Conservation (phyloP, 2,113 vertebrate genomes). For the Suricata suricatta region DNA sequence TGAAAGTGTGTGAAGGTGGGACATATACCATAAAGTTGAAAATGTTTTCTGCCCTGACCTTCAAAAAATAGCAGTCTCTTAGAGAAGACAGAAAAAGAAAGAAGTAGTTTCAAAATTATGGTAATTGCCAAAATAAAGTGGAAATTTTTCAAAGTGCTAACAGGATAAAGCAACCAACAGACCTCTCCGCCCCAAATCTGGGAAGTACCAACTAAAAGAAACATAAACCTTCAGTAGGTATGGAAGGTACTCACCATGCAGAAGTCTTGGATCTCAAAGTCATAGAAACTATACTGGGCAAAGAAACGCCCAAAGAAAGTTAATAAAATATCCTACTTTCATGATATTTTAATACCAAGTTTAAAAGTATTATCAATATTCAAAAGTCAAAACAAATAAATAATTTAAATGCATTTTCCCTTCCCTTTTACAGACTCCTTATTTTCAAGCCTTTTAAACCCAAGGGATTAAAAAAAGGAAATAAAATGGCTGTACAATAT, state of each 20-base stretch:
- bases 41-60: neutral
- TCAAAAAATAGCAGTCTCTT: neutral
- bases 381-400: constrained; percentile 28
- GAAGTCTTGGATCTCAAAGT: neutral
- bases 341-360: neutral
- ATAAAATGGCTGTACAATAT: neutral
- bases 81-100: neutral
- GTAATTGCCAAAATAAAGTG: neutral
- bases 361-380: neutral
- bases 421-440: neutral
- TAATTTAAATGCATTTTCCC: neutral
- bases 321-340: neutral
- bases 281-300: neutral
- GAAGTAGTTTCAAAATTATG: neutral
- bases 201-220: neutral
- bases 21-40: neutral
- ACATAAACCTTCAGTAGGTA: neutral
- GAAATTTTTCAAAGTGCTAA: neutral
- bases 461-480: neutral
- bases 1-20: neutral
- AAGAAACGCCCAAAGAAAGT: neutral
- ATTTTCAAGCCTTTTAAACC: neutral
- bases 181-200: neutral
- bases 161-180: neutral
- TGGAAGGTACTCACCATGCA: neutral